Percentiles rank a stretch among this genome's conserved stretches.
Conservation (phyloP, 2,113 vertebrate genomes). For the Coracopsis vasa region DNA sequence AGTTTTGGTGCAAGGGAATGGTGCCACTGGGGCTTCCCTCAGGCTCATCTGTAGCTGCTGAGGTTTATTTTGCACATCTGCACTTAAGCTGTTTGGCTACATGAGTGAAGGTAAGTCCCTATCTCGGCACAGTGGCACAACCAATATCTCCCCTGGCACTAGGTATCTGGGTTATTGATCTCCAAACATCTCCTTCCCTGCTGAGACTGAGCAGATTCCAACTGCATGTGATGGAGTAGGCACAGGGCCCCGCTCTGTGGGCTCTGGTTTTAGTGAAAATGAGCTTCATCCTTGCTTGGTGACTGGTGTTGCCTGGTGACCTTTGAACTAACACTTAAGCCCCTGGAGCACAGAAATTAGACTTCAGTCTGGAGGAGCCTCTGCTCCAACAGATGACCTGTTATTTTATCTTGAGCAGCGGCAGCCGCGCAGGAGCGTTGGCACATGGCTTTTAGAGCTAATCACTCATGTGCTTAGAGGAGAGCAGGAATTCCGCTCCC, state of each 20-base stretch:
- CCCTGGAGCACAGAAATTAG: constrained; percentile 53
- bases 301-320: not conserved
- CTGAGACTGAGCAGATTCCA: constrained; percentile 20
- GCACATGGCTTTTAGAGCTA: constrained; percentile 53
- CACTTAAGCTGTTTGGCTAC: not conserved
- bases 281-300: not conserved
- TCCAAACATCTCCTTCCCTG: not conserved
- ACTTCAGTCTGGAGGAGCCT: constrained; percentile 13
- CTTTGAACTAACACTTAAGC: constrained; percentile 40
- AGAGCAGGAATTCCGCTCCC: constrained; percentile 31
- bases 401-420: constrained; percentile 47
- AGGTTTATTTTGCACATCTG: not conserved
- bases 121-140: not conserved
- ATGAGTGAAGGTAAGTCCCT: not conserved
- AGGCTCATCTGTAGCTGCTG: not conserved
- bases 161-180: not conserved
- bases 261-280: constrained; percentile 40
- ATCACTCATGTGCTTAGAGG: constrained; percentile 41
- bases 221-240: not conserved
- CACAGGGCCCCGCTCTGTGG: not conserved
- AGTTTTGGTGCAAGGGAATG: not conserved
- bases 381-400: constrained; percentile 41
- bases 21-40: not conserved
- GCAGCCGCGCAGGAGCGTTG: not conserved
- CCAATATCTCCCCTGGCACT: not conserved